These are phyloP conservation scores for Crocidura indochinensis DNA, from an alignment of 2,797 vertebrate genomes.

Conservation along the genomic window DNA sequence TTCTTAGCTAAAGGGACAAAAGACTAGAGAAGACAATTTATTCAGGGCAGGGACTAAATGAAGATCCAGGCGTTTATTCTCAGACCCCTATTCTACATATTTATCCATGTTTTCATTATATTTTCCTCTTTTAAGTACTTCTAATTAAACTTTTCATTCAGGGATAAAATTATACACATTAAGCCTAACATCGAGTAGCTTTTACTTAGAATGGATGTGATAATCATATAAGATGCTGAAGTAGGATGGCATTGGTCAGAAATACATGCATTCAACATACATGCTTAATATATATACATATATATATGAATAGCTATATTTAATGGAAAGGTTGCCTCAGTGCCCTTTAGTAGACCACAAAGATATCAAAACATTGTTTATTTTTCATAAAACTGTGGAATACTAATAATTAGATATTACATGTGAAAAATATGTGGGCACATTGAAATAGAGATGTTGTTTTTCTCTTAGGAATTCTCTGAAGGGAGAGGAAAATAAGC, in stretches of 20 bases:
- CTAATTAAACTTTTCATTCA: conserved; percentile 16
- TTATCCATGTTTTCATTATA: background rate
- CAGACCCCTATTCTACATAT: background rate
- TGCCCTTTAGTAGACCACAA: background rate
- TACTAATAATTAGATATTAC: background rate
- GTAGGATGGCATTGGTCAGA: background rate
- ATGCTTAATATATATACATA: background rate
- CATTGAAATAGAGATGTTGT: conserved; percentile 28
- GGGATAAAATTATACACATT: background rate
- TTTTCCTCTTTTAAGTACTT: conserved; percentile 40
- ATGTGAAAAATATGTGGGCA: background rate
- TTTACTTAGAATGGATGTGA: background rate
- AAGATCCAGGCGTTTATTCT: background rate
- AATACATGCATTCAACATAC: background rate
- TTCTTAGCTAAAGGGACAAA: background rate
- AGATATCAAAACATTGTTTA: background rate
- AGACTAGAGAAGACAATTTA: background rate
- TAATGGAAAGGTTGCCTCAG: background rate
- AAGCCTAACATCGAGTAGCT: background rate
- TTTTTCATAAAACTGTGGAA: conserved; percentile 26
- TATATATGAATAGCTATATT: background rate
- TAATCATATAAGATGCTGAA: background rate
- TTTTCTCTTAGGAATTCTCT: conserved; percentile 3
- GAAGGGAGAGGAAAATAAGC: conserved; percentile 3
- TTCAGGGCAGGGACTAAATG: background rate